These are phyloP conservation scores for Hydrozoanthus gracilis DNA, from an alignment of 92 coral and sea anemone genomes.

Conservation along the genomic window DNA sequence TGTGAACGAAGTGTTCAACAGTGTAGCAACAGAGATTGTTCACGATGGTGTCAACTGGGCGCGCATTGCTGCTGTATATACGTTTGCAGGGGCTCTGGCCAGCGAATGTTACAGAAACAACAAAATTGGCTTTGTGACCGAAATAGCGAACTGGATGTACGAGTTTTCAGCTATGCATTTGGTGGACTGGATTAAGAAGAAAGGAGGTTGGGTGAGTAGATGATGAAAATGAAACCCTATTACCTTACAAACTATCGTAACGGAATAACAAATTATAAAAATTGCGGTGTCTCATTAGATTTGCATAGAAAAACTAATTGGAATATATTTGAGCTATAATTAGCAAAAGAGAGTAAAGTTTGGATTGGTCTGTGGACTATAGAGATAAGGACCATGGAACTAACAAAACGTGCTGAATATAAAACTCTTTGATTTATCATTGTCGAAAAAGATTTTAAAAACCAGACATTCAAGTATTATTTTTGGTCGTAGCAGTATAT, in stretches of 20 bases:
- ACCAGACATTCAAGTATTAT: no score
- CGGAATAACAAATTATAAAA: neutral
- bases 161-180: constrained; percentile 79
- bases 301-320: constrained; percentile 5
- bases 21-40: constrained; percentile 81
- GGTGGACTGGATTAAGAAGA: constrained; percentile 82
- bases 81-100: constrained; percentile 84
- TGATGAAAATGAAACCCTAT: neutral
- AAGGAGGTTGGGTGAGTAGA: constrained; percentile 88
- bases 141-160: constrained; percentile 86
- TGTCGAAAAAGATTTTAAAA: no score
- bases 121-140: constrained; percentile 75
- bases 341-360: neutral
- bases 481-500: no score
- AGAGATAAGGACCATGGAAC: no score
- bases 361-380: neutral
- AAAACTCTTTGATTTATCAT: no score
- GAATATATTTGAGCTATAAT: neutral
- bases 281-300: neutral
- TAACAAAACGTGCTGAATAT: no score
- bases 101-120: constrained; percentile 79
- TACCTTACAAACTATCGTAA: neutral
- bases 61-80: constrained; percentile 77
- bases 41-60: constrained; percentile 91
- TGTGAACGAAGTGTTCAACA: constrained; percentile 80